These are phyloP conservation scores for Amitus sp. DNA, from an alignment of 2,888 invertebrate genomes.

Conservation along the genomic window DNA sequence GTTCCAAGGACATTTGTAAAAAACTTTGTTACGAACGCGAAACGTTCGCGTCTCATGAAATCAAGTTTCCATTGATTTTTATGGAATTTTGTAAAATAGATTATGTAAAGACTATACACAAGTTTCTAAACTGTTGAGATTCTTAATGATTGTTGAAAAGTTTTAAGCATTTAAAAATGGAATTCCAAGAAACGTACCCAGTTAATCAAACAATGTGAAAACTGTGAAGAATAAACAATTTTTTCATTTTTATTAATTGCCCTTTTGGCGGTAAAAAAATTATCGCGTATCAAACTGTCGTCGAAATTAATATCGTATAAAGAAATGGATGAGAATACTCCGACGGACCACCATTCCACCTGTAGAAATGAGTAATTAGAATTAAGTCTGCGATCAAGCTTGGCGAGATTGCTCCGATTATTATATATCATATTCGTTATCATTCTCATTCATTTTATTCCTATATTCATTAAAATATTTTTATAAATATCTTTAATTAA, in stretches of 20 bases:
- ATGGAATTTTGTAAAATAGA: neutral
- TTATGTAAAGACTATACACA: neutral
- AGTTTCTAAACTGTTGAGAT: slow-evolving; percentile 5
- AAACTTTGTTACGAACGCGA: neutral
- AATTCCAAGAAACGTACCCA: neutral
- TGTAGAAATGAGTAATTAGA: slow-evolving; percentile 47
- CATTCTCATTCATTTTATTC: no score
- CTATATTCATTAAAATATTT: no score
- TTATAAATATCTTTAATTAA: no score
- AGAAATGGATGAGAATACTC: slow-evolving; percentile 38
- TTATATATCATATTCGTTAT: no score
- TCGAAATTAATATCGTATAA: slow-evolving; percentile 20
- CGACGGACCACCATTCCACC: slow-evolving; percentile 42
- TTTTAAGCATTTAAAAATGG: neutral
- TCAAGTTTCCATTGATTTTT: neutral
- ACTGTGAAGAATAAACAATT: neutral
- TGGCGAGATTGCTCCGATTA: slow-evolving; percentile 44
- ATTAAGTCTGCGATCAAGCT: slow-evolving; percentile 49
- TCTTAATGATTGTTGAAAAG: slow-evolving; percentile 1
- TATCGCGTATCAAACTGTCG: neutral
- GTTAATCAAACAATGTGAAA: neutral
- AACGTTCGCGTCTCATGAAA: slow-evolving; percentile 1
- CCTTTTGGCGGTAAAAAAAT: neutral
- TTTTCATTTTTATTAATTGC: no score
- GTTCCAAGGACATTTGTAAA: neutral